Percentiles rank a stretch among this genome's conserved stretches.
Evolutionary conservation across 2,113 vertebrate species (phyloP).

Genomic region (Anseranas semipalmata): DNA sequence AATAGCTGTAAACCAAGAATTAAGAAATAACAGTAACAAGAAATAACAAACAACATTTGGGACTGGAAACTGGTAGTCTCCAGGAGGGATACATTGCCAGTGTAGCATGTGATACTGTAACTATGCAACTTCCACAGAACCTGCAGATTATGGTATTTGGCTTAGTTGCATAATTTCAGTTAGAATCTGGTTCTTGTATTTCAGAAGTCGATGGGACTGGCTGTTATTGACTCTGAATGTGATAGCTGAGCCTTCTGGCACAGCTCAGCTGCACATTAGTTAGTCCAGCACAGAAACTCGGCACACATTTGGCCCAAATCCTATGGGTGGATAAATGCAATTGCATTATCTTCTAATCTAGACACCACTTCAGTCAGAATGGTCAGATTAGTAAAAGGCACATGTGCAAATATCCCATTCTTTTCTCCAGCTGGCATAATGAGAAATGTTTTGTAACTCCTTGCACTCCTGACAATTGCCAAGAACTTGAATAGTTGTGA

Average conservation of each 20-base stretch:
- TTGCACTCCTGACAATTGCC: neutral
- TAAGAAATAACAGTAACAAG: neutral
- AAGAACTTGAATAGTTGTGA: neutral
- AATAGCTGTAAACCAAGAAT: neutral
- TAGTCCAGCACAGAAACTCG: constrained; percentile 7
- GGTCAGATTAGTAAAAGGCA: neutral
- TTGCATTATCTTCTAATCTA: constrained; percentile 45
- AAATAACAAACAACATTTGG: neutral
- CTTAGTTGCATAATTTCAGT: neutral
- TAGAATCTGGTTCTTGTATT: neutral
- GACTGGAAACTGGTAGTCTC: neutral
- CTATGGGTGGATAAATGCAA: constrained; percentile 3
- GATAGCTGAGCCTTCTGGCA: constrained; percentile 33
- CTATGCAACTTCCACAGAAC: neutral
- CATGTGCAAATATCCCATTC: constrained; percentile 8
- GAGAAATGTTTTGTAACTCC: constrained; percentile 15
- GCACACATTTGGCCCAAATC: neutral
- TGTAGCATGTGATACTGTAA: neutral
- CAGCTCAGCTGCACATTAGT: neutral
- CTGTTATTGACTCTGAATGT: neutral
- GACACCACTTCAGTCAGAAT: constrained; percentile 16
- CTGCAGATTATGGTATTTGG: neutral
- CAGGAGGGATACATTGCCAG: neutral
- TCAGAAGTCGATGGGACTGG: neutral
- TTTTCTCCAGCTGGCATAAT: constrained; percentile 16